Conservation (phyloP, 1,140 invertebrate genomes). For the Calycopis cecrops region DNA sequence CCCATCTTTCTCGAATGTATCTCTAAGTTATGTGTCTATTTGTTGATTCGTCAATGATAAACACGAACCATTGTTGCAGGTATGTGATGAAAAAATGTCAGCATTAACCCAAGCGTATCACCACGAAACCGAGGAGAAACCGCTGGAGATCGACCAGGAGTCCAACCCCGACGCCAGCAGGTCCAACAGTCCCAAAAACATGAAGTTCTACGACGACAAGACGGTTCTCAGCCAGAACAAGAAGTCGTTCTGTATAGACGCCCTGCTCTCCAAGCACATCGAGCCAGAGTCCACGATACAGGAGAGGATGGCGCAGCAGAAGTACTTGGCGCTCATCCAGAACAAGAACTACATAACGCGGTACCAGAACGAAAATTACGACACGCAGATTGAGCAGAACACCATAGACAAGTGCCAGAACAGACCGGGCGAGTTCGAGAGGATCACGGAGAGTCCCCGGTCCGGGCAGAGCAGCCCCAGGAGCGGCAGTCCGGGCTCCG, state of each 20-base stretch:
- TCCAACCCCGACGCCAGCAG: conserved; percentile 42
- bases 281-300: conserved; percentile 49
- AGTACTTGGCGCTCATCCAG: conserved; percentile 58
- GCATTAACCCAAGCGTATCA: conserved; percentile 48
- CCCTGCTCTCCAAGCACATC: conserved; percentile 57
- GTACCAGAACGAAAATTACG: conserved; percentile 52
- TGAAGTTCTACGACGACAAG: conserved; percentile 62
- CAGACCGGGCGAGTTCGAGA: conserved; percentile 34
- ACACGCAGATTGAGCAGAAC: conserved; percentile 63
- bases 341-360: conserved; percentile 61
- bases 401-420: conserved; percentile 57
- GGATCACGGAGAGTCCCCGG: conserved; percentile 46
- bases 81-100: conserved; percentile 35
- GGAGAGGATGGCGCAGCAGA: conserved; percentile 63
- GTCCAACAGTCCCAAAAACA: conserved; percentile 54
- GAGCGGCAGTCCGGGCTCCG: conserved; percentile 59
- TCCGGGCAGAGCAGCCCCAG: conserved; percentile 58
- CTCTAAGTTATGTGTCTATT: background rate
- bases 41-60: background rate
- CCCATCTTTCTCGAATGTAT: background rate
- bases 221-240: conserved; percentile 53
- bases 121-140: conserved; percentile 40
- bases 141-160: conserved; percentile 54
- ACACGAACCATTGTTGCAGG: background rate
- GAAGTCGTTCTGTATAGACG: conserved; percentile 72